A percentile compares a stretch with the other conserved stretches of the same genome.
Conservation (phyloP, 2,113 vertebrate species). For the Trichechus manatus region DNA sequence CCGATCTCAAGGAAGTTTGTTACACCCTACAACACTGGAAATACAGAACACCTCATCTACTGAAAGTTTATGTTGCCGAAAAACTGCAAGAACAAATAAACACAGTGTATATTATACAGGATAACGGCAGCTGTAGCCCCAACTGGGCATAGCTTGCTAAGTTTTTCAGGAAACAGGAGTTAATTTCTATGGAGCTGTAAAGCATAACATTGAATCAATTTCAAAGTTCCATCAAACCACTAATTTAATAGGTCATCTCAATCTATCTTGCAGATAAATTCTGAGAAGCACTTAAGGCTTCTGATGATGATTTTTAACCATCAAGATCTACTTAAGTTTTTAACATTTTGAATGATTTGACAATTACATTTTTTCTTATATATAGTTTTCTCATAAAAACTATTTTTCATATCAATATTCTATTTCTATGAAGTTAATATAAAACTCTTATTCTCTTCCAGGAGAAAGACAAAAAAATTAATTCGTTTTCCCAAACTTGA, state of each 20-base stretch:
- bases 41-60: fast-evolving
- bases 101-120: background rate
- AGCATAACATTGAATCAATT: background rate
- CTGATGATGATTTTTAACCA: background rate
- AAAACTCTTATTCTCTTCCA: background rate
- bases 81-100: background rate
- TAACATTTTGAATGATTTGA: background rate
- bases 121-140: background rate
- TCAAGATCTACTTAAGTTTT: fast-evolving
- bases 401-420: background rate
- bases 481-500: background rate
- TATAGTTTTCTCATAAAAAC: background rate
- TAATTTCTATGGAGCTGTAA: background rate
- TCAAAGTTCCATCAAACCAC: background rate
- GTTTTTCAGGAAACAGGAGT: background rate
- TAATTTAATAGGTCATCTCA: background rate
- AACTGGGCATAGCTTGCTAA: background rate
- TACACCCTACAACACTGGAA: background rate
- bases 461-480: background rate
- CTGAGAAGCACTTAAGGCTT: background rate
- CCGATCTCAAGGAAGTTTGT: background rate
- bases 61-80: background rate
- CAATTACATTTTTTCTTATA: background rate
- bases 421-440: background rate
- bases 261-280: background rate